Conservation (phyloP, 1,140 invertebrate genomes). For the Vollenhovia emeryi region DNA sequence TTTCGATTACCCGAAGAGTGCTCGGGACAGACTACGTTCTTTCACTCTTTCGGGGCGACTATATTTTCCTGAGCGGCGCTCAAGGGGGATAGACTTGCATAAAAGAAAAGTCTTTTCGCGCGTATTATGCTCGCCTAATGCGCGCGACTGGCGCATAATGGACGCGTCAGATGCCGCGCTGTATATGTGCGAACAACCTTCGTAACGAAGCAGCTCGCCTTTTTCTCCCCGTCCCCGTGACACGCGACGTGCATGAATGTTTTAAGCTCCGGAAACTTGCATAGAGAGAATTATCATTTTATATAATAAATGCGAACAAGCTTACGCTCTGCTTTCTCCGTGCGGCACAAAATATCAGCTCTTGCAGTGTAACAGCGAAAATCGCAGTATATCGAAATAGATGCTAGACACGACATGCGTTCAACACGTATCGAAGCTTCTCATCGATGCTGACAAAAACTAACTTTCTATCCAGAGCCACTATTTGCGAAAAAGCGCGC, state of each 20-base stretch:
- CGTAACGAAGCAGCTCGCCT: conserved; percentile 50
- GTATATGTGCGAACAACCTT: conserved; percentile 55
- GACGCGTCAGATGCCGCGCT: conserved; percentile 46
- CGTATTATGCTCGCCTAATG: conserved; percentile 69
- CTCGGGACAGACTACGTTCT: conserved; percentile 41
- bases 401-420: background rate
- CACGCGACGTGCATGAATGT: conserved; percentile 7
- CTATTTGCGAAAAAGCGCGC: background rate
- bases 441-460: background rate
- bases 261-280: background rate
- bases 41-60: conserved; percentile 49
- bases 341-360: background rate
- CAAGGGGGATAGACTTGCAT: conserved; percentile 34
- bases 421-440: background rate
- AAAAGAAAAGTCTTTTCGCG: conserved; percentile 56
- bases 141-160: conserved; percentile 67
- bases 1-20: conserved; percentile 52
- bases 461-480: conserved; percentile 7
- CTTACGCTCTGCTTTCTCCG: background rate
- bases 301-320: conserved; percentile 3
- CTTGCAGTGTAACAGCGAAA: background rate
- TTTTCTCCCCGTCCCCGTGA: background rate
- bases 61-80: conserved; percentile 36
- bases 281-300: conserved; percentile 16
- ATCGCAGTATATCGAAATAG: background rate